Evolutionary conservation across 2,797 vertebrate species (phyloP).

Genomic region (Sorex maritimensis): DNA sequence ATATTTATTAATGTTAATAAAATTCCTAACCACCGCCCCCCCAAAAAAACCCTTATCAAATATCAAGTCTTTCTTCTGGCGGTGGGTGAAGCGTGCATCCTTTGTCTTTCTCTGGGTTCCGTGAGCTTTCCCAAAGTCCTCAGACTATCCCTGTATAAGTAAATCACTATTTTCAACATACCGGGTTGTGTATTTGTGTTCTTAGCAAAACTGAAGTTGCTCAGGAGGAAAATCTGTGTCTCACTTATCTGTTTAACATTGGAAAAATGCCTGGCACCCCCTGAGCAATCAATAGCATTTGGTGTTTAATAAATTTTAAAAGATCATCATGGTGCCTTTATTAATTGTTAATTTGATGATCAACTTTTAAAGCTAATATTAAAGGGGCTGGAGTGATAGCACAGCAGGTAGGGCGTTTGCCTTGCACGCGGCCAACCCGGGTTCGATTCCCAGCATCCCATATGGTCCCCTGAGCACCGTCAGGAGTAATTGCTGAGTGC

Average conservation of each 20-base stretch:
- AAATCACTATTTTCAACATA: too few relatives aligned
- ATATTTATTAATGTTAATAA: not conserved
- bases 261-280: constrained; percentile 17
- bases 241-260: constrained; percentile 53
- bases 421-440: too few relatives aligned
- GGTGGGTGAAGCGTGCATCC: too few relatives aligned
- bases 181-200: too few relatives aligned
- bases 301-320: constrained; percentile 8
- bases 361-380: constrained; percentile 63
- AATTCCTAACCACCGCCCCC: not conserved
- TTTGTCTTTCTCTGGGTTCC: not conserved
- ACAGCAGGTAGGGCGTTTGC: too few relatives aligned
- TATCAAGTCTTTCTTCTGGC: not conserved
- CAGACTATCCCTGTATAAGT: not conserved
- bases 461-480: too few relatives aligned
- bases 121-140: not conserved
- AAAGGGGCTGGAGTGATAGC: too few relatives aligned
- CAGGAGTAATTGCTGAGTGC: too few relatives aligned
- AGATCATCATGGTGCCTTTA: constrained; percentile 19
- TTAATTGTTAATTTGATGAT: constrained; percentile 55
- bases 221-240: too few relatives aligned
- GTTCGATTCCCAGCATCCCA: too few relatives aligned
- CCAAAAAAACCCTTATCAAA: not conserved
- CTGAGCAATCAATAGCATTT: constrained; percentile 44
- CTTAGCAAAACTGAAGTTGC: too few relatives aligned